A percentile compares a stretch with the other conserved stretches of the same genome.
Conservation (phyloP, 2,797 vertebrate genomes). For the Hylomyscus alleni region DNA sequence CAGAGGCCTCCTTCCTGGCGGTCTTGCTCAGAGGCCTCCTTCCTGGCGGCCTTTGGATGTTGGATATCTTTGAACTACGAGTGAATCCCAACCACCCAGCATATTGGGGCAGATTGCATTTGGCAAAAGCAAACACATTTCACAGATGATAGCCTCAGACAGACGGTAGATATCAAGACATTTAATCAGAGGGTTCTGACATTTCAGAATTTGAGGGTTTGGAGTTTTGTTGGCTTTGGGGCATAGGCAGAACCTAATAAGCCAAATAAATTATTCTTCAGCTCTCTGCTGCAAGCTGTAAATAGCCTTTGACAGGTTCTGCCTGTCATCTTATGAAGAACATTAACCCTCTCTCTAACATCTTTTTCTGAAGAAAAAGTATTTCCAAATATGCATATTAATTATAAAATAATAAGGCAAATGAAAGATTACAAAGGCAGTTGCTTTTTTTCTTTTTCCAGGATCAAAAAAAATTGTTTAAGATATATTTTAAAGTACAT, state of each 20-base stretch:
- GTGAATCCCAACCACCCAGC: background rate
- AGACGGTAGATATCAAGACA: constrained; percentile 71
- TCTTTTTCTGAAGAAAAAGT: constrained; percentile 54
- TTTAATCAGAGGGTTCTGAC: constrained; percentile 76
- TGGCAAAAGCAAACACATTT: constrained; percentile 65
- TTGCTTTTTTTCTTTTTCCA: background rate
- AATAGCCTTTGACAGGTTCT: constrained; percentile 75
- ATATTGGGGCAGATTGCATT: background rate
- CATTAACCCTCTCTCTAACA: constrained; percentile 28
- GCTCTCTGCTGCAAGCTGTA: constrained; percentile 67
- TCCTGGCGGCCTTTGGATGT: background rate
- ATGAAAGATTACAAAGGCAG: constrained; percentile 19
- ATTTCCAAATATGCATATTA: constrained; percentile 66
- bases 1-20: too few species aligned
- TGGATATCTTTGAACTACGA: background rate
- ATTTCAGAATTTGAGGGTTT: constrained; percentile 69
- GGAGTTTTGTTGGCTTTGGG: constrained; percentile 63
- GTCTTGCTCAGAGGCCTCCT: background rate
- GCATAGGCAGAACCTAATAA: constrained; percentile 73
- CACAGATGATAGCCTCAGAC: constrained; percentile 61
- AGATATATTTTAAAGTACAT: constrained; percentile 49
- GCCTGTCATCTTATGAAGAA: constrained; percentile 64
- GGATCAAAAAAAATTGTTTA: background rate
- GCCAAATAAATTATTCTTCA: constrained; percentile 67
- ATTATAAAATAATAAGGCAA: constrained; percentile 58